Percentiles rank a stretch among this genome's conserved stretches.
Evolutionary conservation across 1,140 invertebrate genomes (phyloP).

Genomic region (Elysia chlorotica): DNA sequence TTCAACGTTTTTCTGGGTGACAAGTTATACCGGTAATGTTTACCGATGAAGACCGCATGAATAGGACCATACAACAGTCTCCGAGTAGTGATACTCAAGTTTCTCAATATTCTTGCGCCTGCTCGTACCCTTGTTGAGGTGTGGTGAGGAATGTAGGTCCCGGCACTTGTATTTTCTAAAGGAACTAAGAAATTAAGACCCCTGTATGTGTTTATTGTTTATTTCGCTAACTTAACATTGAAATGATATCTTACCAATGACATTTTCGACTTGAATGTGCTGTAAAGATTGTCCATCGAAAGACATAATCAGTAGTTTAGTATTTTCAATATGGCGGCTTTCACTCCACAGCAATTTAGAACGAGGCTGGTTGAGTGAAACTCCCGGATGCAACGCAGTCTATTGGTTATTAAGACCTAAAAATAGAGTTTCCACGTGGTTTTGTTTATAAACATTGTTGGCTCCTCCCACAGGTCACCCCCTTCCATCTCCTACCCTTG

Average conservation of each 20-base stretch:
- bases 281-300: slow-evolving; percentile 39
- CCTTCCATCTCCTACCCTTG: too few species aligned
- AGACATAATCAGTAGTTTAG: slow-evolving; percentile 44
- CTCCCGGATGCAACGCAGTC: slow-evolving; percentile 20
- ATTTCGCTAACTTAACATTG: neutral
- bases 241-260: slow-evolving; percentile 40
- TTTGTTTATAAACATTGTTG: neutral
- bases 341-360: slow-evolving; percentile 7
- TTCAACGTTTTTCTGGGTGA: neutral
- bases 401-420: slow-evolving; percentile 19
- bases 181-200: neutral
- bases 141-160: slow-evolving; percentile 21
- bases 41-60: neutral
- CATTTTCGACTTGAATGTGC: slow-evolving; percentile 54
- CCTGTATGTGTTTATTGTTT: neutral
- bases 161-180: neutral
- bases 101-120: slow-evolving; percentile 19
- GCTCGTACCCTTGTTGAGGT: slow-evolving; percentile 15
- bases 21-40: neutral
- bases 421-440: slow-evolving; percentile 9
- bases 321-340: slow-evolving; percentile 52
- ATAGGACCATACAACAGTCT: neutral
- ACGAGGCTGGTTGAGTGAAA: slow-evolving; percentile 17
- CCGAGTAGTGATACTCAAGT: slow-evolving; percentile 41
- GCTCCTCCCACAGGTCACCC: neutral